Evolutionary conservation across 2,113 vertebrate genomes (phyloP).

Genomic region (Syrrhaptes paradoxus): DNA sequence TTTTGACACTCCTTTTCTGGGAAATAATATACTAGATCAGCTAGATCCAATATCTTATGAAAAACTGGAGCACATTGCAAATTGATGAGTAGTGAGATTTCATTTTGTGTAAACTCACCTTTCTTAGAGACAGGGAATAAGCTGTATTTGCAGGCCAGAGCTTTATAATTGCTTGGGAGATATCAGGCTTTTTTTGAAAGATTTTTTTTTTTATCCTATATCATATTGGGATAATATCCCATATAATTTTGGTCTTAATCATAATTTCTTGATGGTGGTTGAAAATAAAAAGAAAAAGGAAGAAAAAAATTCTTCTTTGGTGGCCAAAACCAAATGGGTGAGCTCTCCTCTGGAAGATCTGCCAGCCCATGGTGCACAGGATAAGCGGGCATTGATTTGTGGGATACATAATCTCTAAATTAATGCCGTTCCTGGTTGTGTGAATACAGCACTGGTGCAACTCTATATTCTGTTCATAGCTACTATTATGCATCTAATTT

Average conservation of each 20-base stretch:
- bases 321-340: neutral
- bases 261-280: neutral
- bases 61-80: neutral
- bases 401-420: neutral
- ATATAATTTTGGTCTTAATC: neutral
- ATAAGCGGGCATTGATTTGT: neutral
- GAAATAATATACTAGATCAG: neutral
- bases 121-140: neutral
- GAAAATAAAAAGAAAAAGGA: neutral
- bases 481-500: neutral
- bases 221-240: no score
- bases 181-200: neutral
- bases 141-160: neutral
- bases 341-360: neutral
- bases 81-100: neutral
- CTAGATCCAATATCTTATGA: neutral
- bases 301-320: neutral
- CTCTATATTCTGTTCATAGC: neutral
- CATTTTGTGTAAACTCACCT: neutral
- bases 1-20: neutral
- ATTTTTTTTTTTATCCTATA: neutral
- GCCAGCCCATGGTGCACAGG: neutral
- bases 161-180: neutral
- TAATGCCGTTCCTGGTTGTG: neutral
- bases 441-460: neutral